A percentile compares a stretch with the other conserved stretches of the same genome.
These are phyloP conservation scores for Rhyacophila brunnea DNA, from an alignment of 1,140 invertebrate genomes.

Conservation along the genomic window DNA sequence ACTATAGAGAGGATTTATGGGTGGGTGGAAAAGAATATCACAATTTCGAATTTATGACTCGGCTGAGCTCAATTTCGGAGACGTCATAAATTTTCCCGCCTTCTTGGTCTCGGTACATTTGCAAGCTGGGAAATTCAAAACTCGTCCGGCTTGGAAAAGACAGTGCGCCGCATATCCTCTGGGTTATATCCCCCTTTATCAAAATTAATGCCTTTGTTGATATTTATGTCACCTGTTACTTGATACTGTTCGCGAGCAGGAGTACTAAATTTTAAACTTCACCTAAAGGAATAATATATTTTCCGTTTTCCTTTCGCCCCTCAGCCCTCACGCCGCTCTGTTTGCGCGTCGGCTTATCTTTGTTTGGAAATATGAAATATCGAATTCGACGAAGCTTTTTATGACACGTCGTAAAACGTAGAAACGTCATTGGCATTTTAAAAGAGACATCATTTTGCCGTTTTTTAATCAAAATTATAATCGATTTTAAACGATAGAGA, in stretches of 20 bases:
- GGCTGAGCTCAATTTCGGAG: neutral
- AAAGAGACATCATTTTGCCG: neutral
- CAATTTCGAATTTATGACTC: constrained; percentile 10
- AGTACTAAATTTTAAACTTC: constrained; percentile 18
- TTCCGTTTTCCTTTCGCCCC: neutral
- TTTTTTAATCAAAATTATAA: no score
- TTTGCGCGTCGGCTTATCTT: neutral
- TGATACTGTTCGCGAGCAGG: constrained; percentile 8
- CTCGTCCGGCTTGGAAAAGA: neutral
- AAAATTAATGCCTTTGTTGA: constrained; percentile 20
- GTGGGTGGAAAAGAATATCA: neutral
- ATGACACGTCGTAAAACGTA: neutral
- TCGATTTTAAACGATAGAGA: no score
- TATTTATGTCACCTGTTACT: constrained; percentile 21
- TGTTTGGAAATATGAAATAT: constrained; percentile 8
- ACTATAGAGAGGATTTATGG: neutral
- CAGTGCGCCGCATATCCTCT: neutral
- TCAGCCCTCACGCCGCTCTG: neutral
- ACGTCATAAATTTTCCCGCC: constrained; percentile 4
- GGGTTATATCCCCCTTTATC: constrained; percentile 3
- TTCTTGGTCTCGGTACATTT: neutral
- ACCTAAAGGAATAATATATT: constrained; percentile 11
- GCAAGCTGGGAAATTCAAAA: constrained; percentile 1
- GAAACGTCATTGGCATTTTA: neutral
- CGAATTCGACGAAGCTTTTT: neutral